These are phyloP conservation scores for Apostichopus parvimensis DNA, from an alignment of 35 echinoderm and acorn worm genomes.

Conservation along the genomic window DNA sequence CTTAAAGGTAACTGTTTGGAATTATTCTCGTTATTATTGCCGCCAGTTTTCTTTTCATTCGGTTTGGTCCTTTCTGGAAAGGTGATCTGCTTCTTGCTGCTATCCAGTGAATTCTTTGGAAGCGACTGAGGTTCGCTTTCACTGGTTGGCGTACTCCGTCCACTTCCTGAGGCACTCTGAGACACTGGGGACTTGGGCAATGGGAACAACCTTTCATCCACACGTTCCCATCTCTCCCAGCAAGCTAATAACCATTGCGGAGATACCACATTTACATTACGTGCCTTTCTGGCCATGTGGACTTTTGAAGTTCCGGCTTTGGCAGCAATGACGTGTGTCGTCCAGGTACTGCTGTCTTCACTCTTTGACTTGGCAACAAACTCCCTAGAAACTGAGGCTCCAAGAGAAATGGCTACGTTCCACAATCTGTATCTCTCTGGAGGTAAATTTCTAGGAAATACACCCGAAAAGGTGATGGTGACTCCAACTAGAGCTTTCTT, in stretches of 20 bases:
- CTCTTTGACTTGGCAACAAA: slow-evolving; percentile 64
- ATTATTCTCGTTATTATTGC: neutral
- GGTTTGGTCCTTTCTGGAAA: slow-evolving; percentile 34
- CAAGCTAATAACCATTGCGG: slow-evolving; percentile 93
- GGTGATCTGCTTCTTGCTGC: slow-evolving; percentile 20
- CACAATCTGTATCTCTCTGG: slow-evolving; percentile 89
- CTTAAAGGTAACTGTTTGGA: slow-evolving; percentile 50
- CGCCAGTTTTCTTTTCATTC: neutral
- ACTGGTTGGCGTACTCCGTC: slow-evolving; percentile 71
- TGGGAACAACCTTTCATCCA: slow-evolving; percentile 80
- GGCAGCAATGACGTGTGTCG: slow-evolving; percentile 94
- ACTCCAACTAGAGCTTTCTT: slow-evolving; percentile 64
- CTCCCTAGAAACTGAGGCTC: slow-evolving; percentile 69
- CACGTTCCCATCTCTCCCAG: slow-evolving; percentile 89
- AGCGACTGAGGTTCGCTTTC: slow-evolving; percentile 30
- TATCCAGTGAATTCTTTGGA: neutral
- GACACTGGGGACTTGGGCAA: slow-evolving; percentile 36
- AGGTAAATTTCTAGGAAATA: slow-evolving; percentile 92
- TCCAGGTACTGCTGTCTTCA: slow-evolving; percentile 56
- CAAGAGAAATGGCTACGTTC: slow-evolving; percentile 84
- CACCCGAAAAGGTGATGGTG: slow-evolving; percentile 83
- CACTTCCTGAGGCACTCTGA: slow-evolving; percentile 48
- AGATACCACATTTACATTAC: slow-evolving; percentile 72
- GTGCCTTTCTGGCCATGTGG: slow-evolving; percentile 59
- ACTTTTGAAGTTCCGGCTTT: slow-evolving; percentile 94